Evolutionary conservation across 1,140 invertebrate species (phyloP), one percentile per base, ranked within the genome.

Genomic region (Heliconius congener): DNA sequence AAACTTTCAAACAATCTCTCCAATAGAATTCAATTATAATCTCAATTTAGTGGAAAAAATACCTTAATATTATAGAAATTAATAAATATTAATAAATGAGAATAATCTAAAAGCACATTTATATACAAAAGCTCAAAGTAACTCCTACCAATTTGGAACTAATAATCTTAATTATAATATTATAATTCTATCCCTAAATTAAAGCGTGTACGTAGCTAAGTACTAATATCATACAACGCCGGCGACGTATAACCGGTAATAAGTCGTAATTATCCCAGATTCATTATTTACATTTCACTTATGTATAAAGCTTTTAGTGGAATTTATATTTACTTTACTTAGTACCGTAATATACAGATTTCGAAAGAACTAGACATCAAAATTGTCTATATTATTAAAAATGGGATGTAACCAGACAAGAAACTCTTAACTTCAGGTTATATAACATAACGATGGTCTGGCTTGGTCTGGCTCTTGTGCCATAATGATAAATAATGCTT

Each of bases 221-320:
- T 66, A 16, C 60, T 66, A 66, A 66, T 66, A 66, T 66, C 60
- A 66, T 66, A 77, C 76, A 71, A 79, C 60, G 27, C 46, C 70
- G 71, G 70, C 39, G 57, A 80, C 76, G 85, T 85, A 74, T 83
- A 85, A 91, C 88, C 84, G 82, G 88, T 94, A 94, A 86, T 94
- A 94, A 94, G 92, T 94, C 92, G 92, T 94, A 94, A 92, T 91
- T 92, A 94, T 94, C 92, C 92, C 92, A 89, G 90, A 86, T 92
- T 91, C 87, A 84, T 80, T 91, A 92, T 94, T 74, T 94, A 92
- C 91, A 94, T 87, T 52, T 85, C 82, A 76, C 87, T 91, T 91
- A 91, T 76, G 50, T 73, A 78, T 84, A 85, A 75, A 66, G 55
- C 55, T 76, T 76, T 66, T 19, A 37, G 42, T 37, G 39, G 34